Conservation (phyloP, 1,140 invertebrate species). For the Drosophila erecta region DNA sequence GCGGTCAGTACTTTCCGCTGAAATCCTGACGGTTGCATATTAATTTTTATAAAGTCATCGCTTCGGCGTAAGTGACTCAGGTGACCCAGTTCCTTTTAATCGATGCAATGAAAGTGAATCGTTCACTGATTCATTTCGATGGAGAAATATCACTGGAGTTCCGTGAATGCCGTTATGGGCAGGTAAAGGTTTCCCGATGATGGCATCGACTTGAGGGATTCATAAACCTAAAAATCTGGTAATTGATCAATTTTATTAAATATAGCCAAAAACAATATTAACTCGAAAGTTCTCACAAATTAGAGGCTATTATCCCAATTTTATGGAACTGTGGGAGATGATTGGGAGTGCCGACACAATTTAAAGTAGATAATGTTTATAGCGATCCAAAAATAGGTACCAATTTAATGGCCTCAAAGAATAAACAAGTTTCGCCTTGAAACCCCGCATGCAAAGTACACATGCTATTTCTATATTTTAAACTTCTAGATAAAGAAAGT, state of each 20-base stretch:
- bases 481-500: slow-evolving; percentile 32
- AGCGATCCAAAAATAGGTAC: slow-evolving; percentile 34
- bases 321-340: slow-evolving; percentile 6
- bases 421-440: slow-evolving; percentile 35
- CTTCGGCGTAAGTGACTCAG: slow-evolving; percentile 17
- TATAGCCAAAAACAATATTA: neutral
- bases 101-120: slow-evolving; percentile 36
- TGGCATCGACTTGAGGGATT: neutral
- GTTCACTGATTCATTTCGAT: slow-evolving; percentile 23
- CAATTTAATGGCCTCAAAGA: slow-evolving; percentile 18
- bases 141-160: neutral
- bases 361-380: slow-evolving; percentile 37
- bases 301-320: neutral
- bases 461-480: slow-evolving; percentile 11
- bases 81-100: slow-evolving; percentile 31
- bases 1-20: slow-evolving; percentile 18
- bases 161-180: neutral
- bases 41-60: slow-evolving; percentile 30
- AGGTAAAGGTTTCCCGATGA: no score
- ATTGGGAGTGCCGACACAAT: slow-evolving; percentile 22
- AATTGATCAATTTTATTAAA: neutral
- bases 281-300: neutral
- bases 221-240: neutral
- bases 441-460: slow-evolving; percentile 1
- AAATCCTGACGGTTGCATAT: slow-evolving; percentile 30